Percentiles rank a stretch among this genome's conserved stretches.
Conservation (phyloP, 1,140 invertebrate genomes). For the Drosophila micromelanica region DNA sequence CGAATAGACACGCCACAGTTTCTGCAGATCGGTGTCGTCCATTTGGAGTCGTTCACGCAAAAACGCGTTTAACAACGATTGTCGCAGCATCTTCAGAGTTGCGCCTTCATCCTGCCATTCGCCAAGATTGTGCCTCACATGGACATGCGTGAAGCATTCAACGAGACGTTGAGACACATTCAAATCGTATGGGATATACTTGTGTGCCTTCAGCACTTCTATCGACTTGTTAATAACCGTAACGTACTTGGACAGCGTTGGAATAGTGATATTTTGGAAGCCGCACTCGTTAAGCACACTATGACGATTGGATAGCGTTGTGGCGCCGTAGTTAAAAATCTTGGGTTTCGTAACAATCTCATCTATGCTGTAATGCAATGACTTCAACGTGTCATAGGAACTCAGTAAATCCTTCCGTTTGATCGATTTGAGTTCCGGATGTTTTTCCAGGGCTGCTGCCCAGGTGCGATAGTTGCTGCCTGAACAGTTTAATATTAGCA, state of each 20-base stretch:
- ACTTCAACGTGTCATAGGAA: slow-evolving; percentile 62
- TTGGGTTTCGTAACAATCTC: slow-evolving; percentile 85
- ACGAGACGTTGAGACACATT: slow-evolving; percentile 75
- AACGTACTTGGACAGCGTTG: slow-evolving; percentile 85
- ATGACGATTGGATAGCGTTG: slow-evolving; percentile 86
- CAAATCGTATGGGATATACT: slow-evolving; percentile 56
- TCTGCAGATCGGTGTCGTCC: slow-evolving; percentile 84
- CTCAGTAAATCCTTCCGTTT: slow-evolving; percentile 70
- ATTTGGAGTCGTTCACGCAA: slow-evolving; percentile 85
- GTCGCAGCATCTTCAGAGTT: slow-evolving; percentile 84
- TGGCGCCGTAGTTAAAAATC: slow-evolving; percentile 85
- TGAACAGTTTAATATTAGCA: slow-evolving; percentile 17
- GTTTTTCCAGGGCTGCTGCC: slow-evolving; percentile 56
- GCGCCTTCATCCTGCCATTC: slow-evolving; percentile 59
- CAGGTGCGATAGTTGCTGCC: slow-evolving; percentile 58
- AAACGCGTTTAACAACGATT: slow-evolving; percentile 85
- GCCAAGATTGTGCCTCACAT: slow-evolving; percentile 46
- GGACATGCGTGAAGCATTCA: slow-evolving; percentile 56
- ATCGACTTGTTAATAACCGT: slow-evolving; percentile 75
- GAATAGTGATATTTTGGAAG: slow-evolving; percentile 84
- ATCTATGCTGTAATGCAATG: slow-evolving; percentile 74
- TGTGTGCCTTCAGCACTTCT: slow-evolving; percentile 58
- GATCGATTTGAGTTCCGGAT: slow-evolving; percentile 69
- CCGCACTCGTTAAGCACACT: slow-evolving; percentile 86
- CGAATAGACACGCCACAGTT: slow-evolving; percentile 85